These are phyloP conservation scores for Trichomalopsis sarcophagae DNA, from an alignment of 1,140 invertebrate genomes.

Conservation along the genomic window DNA sequence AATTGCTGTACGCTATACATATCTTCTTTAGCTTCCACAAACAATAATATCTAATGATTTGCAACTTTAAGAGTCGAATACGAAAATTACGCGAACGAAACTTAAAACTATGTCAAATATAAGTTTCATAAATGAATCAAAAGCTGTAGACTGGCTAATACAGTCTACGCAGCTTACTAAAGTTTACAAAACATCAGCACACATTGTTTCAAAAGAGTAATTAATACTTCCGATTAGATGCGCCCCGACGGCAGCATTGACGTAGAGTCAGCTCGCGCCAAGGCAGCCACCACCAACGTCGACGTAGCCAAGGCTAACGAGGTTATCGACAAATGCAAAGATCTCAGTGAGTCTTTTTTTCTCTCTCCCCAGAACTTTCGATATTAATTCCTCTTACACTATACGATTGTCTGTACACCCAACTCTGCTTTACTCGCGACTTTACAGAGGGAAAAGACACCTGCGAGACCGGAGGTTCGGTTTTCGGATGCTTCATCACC, in stretches of 20 bases:
- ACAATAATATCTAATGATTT: too few relatives aligned
- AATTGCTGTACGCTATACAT: background rate
- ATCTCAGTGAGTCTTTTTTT: constrained; percentile 39
- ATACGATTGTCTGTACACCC: too few relatives aligned
- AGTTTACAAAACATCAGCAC: too few relatives aligned
- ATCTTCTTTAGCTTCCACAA: background rate
- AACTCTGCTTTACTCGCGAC: background rate
- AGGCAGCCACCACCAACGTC: constrained; percentile 19
- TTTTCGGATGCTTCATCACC: constrained; percentile 46
- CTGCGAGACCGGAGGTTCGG: constrained; percentile 52
- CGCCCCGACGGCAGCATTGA: constrained; percentile 18
- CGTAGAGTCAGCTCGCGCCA: constrained; percentile 8
- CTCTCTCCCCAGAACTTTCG: background rate
- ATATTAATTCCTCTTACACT: too few relatives aligned
- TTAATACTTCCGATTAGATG: background rate
- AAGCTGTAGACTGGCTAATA: too few relatives aligned
- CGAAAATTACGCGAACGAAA: too few relatives aligned
- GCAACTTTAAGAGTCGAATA: too few relatives aligned
- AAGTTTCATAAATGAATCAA: too few relatives aligned
- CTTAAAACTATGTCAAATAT: too few relatives aligned
- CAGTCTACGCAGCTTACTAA: too few relatives aligned
- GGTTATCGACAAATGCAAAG: constrained; percentile 50
- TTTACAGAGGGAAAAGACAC: constrained; percentile 39
- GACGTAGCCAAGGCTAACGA: constrained; percentile 27
- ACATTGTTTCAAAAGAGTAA: background rate